Conservation (phyloP, 2,888 invertebrate species). For the Polymixis lichenea region DNA sequence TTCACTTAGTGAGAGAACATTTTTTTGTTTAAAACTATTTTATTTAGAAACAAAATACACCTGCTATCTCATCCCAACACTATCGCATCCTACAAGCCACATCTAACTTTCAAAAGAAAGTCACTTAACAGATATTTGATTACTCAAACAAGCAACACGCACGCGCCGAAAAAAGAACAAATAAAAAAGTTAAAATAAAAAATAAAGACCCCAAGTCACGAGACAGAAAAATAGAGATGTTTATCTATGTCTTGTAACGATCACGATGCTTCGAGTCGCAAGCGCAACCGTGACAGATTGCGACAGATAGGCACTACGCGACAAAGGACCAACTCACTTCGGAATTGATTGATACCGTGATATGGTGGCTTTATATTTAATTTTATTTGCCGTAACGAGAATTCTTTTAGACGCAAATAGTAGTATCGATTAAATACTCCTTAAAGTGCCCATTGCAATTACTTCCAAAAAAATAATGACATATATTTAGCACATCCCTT, state of each 20-base stretch:
- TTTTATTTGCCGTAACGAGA: slow-evolving; percentile 41
- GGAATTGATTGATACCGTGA: slow-evolving; percentile 68
- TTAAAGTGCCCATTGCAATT: neutral
- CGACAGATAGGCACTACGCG: slow-evolving; percentile 63
- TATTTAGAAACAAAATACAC: slow-evolving; percentile 12
- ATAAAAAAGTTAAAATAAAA: slow-evolving; percentile 21
- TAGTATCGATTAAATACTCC: neutral
- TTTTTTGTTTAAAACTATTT: neutral
- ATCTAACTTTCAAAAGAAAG: slow-evolving; percentile 64
- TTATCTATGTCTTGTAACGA: slow-evolving; percentile 67
- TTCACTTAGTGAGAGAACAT: neutral
- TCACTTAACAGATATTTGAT: slow-evolving; percentile 61
- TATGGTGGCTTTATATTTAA: slow-evolving; percentile 46
- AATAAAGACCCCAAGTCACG: slow-evolving; percentile 62
- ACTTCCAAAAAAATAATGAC: neutral
- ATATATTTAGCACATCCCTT: neutral
- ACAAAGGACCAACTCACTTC: slow-evolving; percentile 66
- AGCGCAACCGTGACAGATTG: slow-evolving; percentile 72
- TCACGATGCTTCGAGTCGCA: slow-evolving; percentile 63
- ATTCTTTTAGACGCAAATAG: slow-evolving; percentile 9
- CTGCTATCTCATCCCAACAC: slow-evolving; percentile 27
- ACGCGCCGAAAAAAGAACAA: slow-evolving; percentile 55
- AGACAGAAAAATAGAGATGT: slow-evolving; percentile 73
- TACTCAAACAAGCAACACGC: slow-evolving; percentile 63
- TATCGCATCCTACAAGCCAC: slow-evolving; percentile 23